phyloP scores from a whole-genome alignment of 2,888 invertebrate species.

The Mantis religiosa region DNA sequence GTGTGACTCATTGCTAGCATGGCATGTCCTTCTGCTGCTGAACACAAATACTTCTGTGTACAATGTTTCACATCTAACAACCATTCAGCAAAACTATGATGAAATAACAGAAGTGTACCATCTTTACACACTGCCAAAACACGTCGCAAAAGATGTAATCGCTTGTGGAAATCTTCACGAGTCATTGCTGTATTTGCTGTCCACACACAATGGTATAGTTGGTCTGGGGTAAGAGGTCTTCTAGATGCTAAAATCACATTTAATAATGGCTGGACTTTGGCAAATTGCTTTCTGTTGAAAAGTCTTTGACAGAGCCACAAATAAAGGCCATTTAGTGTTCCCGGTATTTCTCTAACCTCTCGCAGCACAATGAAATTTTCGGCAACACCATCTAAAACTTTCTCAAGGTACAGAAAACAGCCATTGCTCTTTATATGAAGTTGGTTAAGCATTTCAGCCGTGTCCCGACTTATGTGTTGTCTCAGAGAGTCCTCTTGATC shows the following conservation, averaged over 20 bases:
- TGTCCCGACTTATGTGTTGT: constrained; percentile 84
- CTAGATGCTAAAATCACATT: constrained; percentile 85
- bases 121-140: constrained; percentile 51
- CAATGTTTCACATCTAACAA: constrained; percentile 95
- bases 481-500: constrained; percentile 85
- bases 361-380: constrained; percentile 88
- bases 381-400: constrained; percentile 86
- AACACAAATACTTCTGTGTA: constrained; percentile 88
- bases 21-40: constrained; percentile 81
- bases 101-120: constrained; percentile 68
- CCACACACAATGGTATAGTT: constrained; percentile 76
- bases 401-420: constrained; percentile 81
- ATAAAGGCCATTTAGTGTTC: constrained; percentile 90
- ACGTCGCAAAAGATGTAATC: constrained; percentile 69
- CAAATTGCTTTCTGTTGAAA: constrained; percentile 84
- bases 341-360: constrained; percentile 90
- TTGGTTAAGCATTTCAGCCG: constrained; percentile 92
- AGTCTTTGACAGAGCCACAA: constrained; percentile 91
- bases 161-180: constrained; percentile 73
- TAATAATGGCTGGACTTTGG: constrained; percentile 77
- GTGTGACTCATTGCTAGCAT: constrained; percentile 76
- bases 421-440: constrained; percentile 95
- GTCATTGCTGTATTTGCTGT: constrained; percentile 76
- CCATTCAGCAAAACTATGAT: constrained; percentile 94
- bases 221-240: constrained; percentile 75